A percentile compares a stretch with the other conserved stretches of the same genome.
Conservation (phyloP, 1,140 invertebrate species). For the Hycleus phaleratus region DNA sequence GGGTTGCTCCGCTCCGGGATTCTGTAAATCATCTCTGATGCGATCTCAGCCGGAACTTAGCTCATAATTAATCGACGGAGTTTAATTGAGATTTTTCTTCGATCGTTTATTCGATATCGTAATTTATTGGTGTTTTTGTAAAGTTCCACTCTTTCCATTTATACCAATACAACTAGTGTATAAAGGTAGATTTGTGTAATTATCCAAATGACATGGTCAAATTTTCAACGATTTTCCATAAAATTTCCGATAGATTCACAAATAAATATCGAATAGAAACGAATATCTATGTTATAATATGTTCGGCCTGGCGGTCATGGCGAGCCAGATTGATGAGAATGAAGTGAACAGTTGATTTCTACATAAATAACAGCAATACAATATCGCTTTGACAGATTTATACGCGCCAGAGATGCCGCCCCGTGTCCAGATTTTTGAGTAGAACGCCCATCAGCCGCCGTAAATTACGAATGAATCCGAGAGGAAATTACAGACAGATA, state of each 20-base stretch:
- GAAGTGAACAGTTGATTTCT: conserved; percentile 37
- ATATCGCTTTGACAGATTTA: conserved; percentile 38
- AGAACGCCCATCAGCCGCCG: conserved; percentile 33
- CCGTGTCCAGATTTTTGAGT: conserved; percentile 35
- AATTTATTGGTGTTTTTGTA: conserved; percentile 32
- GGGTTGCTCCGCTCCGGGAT: conserved; percentile 26
- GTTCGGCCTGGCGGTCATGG: conserved; percentile 8
- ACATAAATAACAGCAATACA: conserved; percentile 38
- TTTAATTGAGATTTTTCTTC: conserved; percentile 39
- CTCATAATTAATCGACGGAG: conserved; percentile 30
- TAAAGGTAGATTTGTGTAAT: too few relatives aligned
- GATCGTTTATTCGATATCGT: conserved; percentile 32
- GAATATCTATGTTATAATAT: background rate
- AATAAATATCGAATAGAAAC: background rate
- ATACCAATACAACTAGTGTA: too few relatives aligned
- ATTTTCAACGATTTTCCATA: too few relatives aligned
- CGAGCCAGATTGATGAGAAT: conserved; percentile 34
- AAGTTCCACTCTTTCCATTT: conserved; percentile 4
- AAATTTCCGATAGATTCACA: too few relatives aligned
- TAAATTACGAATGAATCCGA: conserved; percentile 27
- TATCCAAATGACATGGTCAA: too few relatives aligned
- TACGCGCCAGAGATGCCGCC: conserved; percentile 31
- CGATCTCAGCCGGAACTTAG: conserved; percentile 34
- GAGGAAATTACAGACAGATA: conserved; percentile 23
- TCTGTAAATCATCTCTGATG: conserved; percentile 35